Conservation (phyloP, 1,140 invertebrate genomes). For the Tenebrio molitor region DNA sequence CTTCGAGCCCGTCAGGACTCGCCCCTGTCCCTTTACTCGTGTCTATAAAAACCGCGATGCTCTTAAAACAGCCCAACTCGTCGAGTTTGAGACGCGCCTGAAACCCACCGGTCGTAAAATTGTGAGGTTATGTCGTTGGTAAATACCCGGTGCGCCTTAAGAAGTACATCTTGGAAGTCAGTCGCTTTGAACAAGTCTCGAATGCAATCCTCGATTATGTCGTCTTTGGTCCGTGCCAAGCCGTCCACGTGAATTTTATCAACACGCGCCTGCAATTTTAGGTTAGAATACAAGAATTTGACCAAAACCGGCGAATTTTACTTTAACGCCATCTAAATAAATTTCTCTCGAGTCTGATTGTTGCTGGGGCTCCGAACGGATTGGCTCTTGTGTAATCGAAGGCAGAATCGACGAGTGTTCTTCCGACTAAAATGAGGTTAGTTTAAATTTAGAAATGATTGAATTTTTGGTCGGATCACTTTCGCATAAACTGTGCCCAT, state of each 20-base stretch:
- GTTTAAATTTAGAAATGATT: constrained; percentile 37
- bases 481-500: constrained; percentile 51
- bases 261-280: constrained; percentile 76
- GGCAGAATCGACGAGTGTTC: constrained; percentile 5
- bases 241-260: constrained; percentile 86
- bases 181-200: constrained; percentile 80
- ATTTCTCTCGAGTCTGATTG: constrained; percentile 33
- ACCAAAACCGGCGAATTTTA: neutral
- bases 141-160: constrained; percentile 70
- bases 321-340: constrained; percentile 35
- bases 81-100: constrained; percentile 79
- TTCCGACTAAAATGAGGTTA: constrained; percentile 39
- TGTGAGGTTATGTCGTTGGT: constrained; percentile 14
- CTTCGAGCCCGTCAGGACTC: constrained; percentile 84
- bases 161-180: constrained; percentile 76
- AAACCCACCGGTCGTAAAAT: constrained; percentile 24
- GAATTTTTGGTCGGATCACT: constrained; percentile 23
- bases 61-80: constrained; percentile 85
- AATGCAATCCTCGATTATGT: constrained; percentile 81
- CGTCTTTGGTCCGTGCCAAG: constrained; percentile 85
- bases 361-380: neutral
- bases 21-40: constrained; percentile 80
- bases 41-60: constrained; percentile 85
- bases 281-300: constrained; percentile 11
- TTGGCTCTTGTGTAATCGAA: constrained; percentile 9